Percentiles rank a stretch among this genome's conserved stretches.
Conservation (phyloP, 2,113 vertebrate genomes). For the Henicopernis longicauda region DNA sequence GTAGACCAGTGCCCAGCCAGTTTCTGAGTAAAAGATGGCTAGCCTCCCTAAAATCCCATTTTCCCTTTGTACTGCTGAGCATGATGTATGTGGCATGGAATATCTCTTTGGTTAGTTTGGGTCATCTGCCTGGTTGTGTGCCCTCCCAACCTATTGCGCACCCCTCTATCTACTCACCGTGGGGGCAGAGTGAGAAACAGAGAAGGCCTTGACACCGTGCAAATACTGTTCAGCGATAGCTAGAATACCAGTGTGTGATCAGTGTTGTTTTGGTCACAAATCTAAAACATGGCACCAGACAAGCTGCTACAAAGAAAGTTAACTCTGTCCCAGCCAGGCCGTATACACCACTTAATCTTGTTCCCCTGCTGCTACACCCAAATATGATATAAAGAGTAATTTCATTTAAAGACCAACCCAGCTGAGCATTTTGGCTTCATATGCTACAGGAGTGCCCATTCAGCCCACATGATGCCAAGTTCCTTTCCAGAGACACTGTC, state of each 20-base stretch:
- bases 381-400: neutral
- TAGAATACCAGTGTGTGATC: neutral
- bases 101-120: neutral
- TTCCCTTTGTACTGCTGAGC: neutral
- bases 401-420: neutral
- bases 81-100: neutral
- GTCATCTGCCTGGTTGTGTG: neutral
- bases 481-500: neutral
- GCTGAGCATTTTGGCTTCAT: neutral
- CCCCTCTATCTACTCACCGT: neutral
- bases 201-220: neutral
- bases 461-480: rapidly evolving
- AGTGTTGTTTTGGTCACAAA: neutral
- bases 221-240: neutral
- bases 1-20: neutral
- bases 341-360: neutral
- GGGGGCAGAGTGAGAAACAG: neutral
- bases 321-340: neutral
- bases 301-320: neutral
- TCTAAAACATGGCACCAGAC: neutral
- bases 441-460: neutral
- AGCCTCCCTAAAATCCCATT: neutral
- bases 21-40: rapidly evolving
- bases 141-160: neutral
- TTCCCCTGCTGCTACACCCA: neutral